Base-by-base conservation (phyloP, 2,888 invertebrate species). In the Catocala fraxini region DNA sequence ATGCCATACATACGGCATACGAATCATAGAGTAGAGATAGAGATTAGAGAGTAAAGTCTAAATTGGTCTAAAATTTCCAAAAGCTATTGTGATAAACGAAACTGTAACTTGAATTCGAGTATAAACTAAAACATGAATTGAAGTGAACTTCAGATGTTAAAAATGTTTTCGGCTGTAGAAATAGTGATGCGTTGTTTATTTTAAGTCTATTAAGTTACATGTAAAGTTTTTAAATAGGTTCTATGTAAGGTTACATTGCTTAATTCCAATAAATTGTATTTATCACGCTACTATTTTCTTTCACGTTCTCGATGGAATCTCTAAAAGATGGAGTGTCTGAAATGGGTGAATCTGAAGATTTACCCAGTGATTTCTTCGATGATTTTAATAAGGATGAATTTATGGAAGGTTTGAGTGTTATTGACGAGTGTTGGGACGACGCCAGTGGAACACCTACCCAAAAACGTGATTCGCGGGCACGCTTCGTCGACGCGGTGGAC, bases 311-410 rank as follows among this genome's bases (percentile, higher is more conserved):
- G 46, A 72, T 77, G 85, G 83, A 74, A 35, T 73, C 70, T 54
- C 59, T 69, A 53, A 77, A 76, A 62, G 82, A 81, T 52, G 69
- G 65, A 63, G 62, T 57, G 43, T 77, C 78, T 13, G 81, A 87
- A 51, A 68, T 77, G 58, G 87, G 83, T 15, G 90, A 88, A 42
- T 78, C 79, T 43, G 93, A 93, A 75, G 93, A 93, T 72, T 82
- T 94, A 65, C 91, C 93, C 5, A 93, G 92, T 85, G 93, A 93
- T 84, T 93, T 93, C 77, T 93, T 94, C 74, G 94, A 94, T 70
- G 93, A 93, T 70, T 93, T 94, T 77, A 83, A 69, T 61, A 93
- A 89, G 72, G 93, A 90, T 7, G 93, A 93, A 39, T 93, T 94
- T 77, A 92, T 94, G 76, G 86, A 91, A 75, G 92, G 93, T 75